Evolutionary conservation across 2,797 vertebrate species (phyloP).

Genomic region (Pteronotus mesoamericanus): DNA sequence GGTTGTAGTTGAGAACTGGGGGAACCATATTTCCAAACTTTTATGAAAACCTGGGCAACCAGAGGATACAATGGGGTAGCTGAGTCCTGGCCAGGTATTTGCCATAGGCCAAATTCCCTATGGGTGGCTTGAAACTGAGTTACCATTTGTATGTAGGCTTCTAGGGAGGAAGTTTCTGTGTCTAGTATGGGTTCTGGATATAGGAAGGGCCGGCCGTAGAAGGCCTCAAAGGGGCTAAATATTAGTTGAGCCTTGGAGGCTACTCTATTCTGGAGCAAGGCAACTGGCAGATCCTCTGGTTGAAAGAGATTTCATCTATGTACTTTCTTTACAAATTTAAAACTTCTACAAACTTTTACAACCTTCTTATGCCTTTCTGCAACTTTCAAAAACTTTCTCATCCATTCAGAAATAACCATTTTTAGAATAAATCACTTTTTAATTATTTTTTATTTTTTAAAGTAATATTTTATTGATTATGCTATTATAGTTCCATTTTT

Average conservation of each 20-base stretch:
- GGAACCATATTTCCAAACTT: not conserved
- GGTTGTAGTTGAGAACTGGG: not conserved
- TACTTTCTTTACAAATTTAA: too few relatives aligned
- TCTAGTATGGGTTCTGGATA: not conserved
- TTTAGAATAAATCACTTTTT: too few relatives aligned
- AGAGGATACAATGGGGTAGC: not conserved
- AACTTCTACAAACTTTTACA: too few relatives aligned
- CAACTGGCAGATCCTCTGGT: not conserved
- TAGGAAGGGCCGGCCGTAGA: not conserved
- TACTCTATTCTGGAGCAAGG: not conserved
- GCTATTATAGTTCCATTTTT: too few relatives aligned
- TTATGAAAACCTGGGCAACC: not conserved
- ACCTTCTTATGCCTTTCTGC: too few relatives aligned
- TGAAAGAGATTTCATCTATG: not conserved
- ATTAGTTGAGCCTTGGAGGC: not conserved
- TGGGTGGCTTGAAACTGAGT: not conserved
- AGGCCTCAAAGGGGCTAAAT: not conserved
- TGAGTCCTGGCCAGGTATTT: not conserved
- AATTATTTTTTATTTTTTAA: too few relatives aligned
- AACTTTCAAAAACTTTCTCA: too few relatives aligned
- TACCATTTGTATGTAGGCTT: too few relatives aligned
- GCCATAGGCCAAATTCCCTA: not conserved
- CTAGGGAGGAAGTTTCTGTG: not conserved
- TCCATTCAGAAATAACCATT: too few relatives aligned
- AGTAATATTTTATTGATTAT: too few relatives aligned